These are phyloP conservation scores for Larimichthys crocea DNA, from an alignment of 2,113 vertebrate species.

Conservation along the genomic window DNA sequence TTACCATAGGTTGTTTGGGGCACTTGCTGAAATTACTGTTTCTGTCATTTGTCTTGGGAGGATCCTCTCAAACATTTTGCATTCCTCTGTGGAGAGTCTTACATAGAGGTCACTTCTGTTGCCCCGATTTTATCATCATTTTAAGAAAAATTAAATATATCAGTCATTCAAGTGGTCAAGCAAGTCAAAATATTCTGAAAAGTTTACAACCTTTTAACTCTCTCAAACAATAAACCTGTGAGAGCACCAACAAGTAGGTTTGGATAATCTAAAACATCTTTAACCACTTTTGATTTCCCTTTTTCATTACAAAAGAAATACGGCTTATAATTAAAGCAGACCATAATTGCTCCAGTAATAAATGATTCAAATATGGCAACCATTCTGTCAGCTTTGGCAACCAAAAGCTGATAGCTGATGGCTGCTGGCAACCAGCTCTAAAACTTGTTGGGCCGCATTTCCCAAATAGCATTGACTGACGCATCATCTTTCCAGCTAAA, in stretches of 20 bases:
- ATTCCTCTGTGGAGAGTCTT: background rate
- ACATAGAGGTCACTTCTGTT: background rate
- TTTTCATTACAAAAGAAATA: background rate
- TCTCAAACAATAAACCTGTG: background rate
- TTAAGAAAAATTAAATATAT: background rate
- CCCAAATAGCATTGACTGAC: background rate
- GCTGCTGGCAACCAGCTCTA: constrained; percentile 24
- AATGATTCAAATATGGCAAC: constrained; percentile 26
- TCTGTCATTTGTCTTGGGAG: background rate
- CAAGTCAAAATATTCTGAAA: background rate
- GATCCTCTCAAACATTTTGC: background rate
- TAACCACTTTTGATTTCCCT: background rate
- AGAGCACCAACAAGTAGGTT: background rate
- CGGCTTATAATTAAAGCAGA: background rate
- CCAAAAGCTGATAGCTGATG: background rate
- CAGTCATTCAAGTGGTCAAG: background rate
- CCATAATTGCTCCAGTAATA: background rate
- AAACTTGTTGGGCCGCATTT: constrained; percentile 5
- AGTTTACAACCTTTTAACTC: background rate
- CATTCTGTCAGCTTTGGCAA: constrained; percentile 15
- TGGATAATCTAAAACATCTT: background rate
- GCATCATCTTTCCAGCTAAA: constrained; percentile 41
- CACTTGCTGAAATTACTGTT: background rate
- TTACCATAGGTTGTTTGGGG: background rate
- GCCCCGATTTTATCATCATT: background rate